These are phyloP conservation scores for Keiferia lycopersicella DNA, from an alignment of 2,888 invertebrate genomes.

Conservation along the genomic window DNA sequence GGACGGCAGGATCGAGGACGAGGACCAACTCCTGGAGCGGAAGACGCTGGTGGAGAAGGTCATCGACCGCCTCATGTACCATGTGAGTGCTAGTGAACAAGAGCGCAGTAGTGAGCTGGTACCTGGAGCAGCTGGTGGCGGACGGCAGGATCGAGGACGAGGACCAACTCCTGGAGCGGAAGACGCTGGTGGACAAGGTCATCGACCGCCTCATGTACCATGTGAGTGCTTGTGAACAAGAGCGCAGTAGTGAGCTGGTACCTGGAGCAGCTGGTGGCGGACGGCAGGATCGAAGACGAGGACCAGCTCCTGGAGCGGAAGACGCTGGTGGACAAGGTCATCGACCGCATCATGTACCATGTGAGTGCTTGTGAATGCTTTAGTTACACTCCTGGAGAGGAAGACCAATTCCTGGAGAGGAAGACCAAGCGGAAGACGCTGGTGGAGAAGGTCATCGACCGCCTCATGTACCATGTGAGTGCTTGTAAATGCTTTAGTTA, in stretches of 20 bases:
- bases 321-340: constrained; percentile 94
- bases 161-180: constrained; percentile 93
- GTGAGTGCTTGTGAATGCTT: constrained; percentile 83
- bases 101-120: constrained; percentile 91
- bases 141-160: constrained; percentile 91
- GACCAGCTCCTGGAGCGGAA: constrained; percentile 94
- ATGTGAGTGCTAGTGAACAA: constrained; percentile 85
- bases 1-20: no score
- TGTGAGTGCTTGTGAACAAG: constrained; percentile 81
- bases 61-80: no score
- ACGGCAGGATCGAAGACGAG: constrained; percentile 90
- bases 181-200: constrained; percentile 95
- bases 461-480: constrained; percentile 91
- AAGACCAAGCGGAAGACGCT: constrained; percentile 94
- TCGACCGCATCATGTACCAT: constrained; percentile 93
- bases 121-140: constrained; percentile 91
- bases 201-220: constrained; percentile 94
- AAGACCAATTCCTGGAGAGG: constrained; percentile 93
- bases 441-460: constrained; percentile 96
- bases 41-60: no score
- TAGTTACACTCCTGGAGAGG: constrained; percentile 90
- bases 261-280: constrained; percentile 88
- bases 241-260: no score
- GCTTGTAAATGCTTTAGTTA: background rate
- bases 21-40: no score